Base-by-base conservation (phyloP, 2,888 invertebrate species). In the Volucella inflata region DNA sequence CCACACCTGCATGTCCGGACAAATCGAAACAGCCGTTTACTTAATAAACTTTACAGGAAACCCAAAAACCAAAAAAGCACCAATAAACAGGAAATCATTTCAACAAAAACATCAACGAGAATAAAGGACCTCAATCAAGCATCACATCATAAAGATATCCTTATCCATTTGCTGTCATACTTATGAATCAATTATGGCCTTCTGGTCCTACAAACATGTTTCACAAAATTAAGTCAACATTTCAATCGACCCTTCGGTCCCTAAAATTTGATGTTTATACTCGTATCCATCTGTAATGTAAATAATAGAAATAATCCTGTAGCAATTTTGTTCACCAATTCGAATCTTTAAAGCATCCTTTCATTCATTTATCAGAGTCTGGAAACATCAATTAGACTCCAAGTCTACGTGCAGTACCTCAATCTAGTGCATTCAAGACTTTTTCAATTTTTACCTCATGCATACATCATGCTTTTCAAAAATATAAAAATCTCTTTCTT, bases 401-500 rank as follows among this genome's bases (percentile, higher is more conserved):
- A 30, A 30, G 30, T 30, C 6, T 30, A 30, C 30, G 4, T 30
- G 30, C 30, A 30, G n/a, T 6, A 30, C 30, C 30, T 30, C 30
- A 6, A 30, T 30, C 30, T 21, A 21, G 0, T 21, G 17, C 55
- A 53, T 55, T 74, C 62, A 46, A 48, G 53, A 44, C 46, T 17
- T 62, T 55, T 74, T 65, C 57, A 74, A 48, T 48, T 65, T 75
- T 67, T 65, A 75, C 65, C 30, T 67, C 75, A 67, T 75, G 65
- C 64, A 46, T 62, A 55, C 48, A 48, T 64, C 16, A 48, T 46
- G n/a, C 46, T 46, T 57, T 42, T 30, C 30, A 30, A 6, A 30
- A 30, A 30, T 30, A 30, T 6, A 30, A 30, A 30, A 30, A 14
- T 30, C 40, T 21, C 38, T 51, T 17, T 11, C 8, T 36, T 14